phyloP scores from a whole-genome alignment of 2,888 invertebrate species.

The Resseliella maxima region DNA sequence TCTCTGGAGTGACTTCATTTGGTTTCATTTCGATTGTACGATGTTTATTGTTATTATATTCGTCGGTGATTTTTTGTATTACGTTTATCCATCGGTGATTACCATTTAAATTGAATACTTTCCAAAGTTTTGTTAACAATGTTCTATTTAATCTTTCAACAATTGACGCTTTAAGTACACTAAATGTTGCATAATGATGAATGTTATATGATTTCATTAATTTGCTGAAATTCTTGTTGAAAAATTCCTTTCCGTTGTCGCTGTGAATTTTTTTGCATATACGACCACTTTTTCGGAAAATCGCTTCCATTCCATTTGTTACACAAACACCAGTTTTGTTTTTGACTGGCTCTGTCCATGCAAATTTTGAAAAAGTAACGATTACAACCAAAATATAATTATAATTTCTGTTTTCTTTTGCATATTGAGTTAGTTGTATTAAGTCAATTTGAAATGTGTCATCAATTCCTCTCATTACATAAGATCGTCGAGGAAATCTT shows the following conservation, averaged over 20 bases:
- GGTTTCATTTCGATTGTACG: not conserved
- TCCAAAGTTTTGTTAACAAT: not conserved
- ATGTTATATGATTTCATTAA: conserved; percentile 60
- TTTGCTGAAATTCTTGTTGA: conserved; percentile 60
- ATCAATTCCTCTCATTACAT: conserved; percentile 64
- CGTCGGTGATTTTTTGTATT: not conserved
- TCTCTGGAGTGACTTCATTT: not conserved
- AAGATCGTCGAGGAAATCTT: conserved; percentile 63
- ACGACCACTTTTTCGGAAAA: not conserved
- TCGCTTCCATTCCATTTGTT: conserved; percentile 57
- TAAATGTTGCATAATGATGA: conserved; percentile 59
- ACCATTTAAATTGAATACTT: not conserved
- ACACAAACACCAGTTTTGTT: conserved; percentile 62
- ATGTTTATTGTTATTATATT: not conserved
- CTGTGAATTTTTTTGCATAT: conserved; percentile 60
- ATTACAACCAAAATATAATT: conserved; percentile 64
- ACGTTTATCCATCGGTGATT: conserved; percentile 56
- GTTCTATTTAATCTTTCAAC: conserved; percentile 43
- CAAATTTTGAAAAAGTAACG: conserved; percentile 65
- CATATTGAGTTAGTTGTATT: conserved; percentile 63
- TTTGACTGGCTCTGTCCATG: conserved; percentile 64
- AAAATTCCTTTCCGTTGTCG: conserved; percentile 62
- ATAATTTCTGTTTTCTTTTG: conserved; percentile 62
- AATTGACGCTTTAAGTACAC: conserved; percentile 60
- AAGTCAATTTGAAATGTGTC: conserved; percentile 68